Evolutionary conservation across 2,888 invertebrate species (phyloP).

Genomic region (Hypsopygia costalis): DNA sequence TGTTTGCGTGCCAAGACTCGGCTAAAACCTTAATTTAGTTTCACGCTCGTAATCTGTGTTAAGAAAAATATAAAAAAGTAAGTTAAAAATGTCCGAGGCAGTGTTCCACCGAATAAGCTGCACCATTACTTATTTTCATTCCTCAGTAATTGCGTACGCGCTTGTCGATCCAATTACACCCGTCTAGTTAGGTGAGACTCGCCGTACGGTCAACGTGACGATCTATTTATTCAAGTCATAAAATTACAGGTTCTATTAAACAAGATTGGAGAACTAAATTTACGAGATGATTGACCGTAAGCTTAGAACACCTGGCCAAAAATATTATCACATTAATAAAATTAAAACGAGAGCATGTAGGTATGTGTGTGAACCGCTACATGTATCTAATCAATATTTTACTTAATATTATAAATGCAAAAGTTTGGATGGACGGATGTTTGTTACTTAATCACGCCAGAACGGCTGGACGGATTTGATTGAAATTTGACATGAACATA

Average conservation of each 20-base stretch:
- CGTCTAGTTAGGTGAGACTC: conserved; percentile 11
- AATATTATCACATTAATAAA: background rate
- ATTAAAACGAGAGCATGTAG: background rate
- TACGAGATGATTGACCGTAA: background rate
- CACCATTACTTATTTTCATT: conserved; percentile 41
- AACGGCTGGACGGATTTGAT: too few species aligned
- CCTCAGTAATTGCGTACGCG: conserved; percentile 46
- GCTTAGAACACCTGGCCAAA: background rate
- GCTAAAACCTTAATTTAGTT: conserved; percentile 28
- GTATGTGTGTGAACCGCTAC: too few species aligned
- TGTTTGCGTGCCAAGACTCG: conserved; percentile 6
- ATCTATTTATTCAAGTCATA: conserved; percentile 15
- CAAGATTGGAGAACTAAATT: conserved; percentile 6
- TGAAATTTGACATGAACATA: too few species aligned
- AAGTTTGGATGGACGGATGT: too few species aligned
- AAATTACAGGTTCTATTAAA: conserved; percentile 18
- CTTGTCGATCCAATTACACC: conserved; percentile 41
- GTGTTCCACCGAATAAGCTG: conserved; percentile 16
- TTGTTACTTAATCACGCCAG: too few species aligned
- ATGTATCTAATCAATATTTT: too few species aligned
- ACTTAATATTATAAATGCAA: too few species aligned
- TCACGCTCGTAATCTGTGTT: conserved; percentile 26
- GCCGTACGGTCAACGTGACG: conserved; percentile 6
- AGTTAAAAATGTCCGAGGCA: conserved; percentile 13
- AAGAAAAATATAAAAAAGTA: conserved; percentile 17